Conservation (phyloP, 2,113 vertebrate species). For the Archocentrus centrarchus region DNA sequence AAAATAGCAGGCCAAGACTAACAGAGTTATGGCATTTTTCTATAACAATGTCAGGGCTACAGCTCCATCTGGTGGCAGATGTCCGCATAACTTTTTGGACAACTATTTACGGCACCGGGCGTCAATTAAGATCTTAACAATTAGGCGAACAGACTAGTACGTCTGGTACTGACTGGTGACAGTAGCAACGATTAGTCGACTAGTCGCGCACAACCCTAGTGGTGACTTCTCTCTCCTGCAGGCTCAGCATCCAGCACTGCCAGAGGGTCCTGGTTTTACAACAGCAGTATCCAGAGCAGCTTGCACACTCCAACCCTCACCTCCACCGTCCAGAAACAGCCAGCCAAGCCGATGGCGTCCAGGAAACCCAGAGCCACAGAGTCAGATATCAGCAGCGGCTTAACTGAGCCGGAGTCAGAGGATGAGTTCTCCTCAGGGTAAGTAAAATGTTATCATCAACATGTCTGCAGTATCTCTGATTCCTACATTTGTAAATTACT, state of each 20-base stretch:
- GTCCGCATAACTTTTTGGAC: too few relatives aligned
- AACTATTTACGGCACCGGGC: too few relatives aligned
- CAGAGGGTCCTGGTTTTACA: constrained; percentile 58
- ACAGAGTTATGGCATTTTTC: too few relatives aligned
- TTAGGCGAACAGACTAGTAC: too few relatives aligned
- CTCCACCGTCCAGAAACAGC: constrained; percentile 78
- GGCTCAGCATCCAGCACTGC: constrained; percentile 47
- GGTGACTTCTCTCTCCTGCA: constrained; percentile 10
- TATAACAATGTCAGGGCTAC: too few relatives aligned
- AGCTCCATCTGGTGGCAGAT: too few relatives aligned
- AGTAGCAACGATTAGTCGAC: too few relatives aligned
- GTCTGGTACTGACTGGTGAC: too few relatives aligned
- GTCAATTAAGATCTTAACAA: too few relatives aligned
- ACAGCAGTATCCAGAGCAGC: constrained; percentile 51
- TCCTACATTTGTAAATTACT: background rate
- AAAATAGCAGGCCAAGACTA: too few relatives aligned
- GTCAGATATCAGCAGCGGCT: constrained; percentile 4
- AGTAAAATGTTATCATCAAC: background rate
- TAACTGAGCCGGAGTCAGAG: constrained; percentile 65
- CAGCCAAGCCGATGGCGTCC: background rate
- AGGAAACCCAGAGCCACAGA: background rate
- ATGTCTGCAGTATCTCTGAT: background rate
- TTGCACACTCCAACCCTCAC: constrained; percentile 72
- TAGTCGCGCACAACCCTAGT: too few relatives aligned
- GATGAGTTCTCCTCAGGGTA: constrained; percentile 76